Percentiles rank a stretch among this genome's conserved stretches.
Conservation (phyloP, 2,113 vertebrate species). For the Percopsis transmontana region DNA sequence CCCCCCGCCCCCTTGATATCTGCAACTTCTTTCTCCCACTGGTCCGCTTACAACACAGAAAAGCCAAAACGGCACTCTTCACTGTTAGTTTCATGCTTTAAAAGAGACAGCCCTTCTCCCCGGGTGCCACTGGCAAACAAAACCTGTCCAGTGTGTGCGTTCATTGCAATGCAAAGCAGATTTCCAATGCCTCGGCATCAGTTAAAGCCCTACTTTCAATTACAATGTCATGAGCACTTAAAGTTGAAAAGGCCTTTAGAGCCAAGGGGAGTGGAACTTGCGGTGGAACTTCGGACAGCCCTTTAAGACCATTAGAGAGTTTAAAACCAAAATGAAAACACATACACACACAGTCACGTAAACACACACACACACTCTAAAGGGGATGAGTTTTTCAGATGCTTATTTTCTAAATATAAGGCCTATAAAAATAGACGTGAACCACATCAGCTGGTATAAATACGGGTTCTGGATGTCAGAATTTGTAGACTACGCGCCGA, state of each 20-base stretch:
- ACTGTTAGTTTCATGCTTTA: slow-evolving; percentile 58
- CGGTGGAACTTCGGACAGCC: slow-evolving; percentile 49
- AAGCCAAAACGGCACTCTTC: slow-evolving; percentile 58
- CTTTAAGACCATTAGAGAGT: slow-evolving; percentile 55
- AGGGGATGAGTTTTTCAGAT: slow-evolving; percentile 32
- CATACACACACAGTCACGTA: neutral
- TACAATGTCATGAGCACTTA: slow-evolving; percentile 73
- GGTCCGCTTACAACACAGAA: slow-evolving; percentile 30
- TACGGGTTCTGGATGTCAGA: slow-evolving; percentile 50
- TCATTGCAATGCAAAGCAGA: slow-evolving; percentile 75
- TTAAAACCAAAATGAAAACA: slow-evolving; percentile 50
- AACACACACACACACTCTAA: neutral
- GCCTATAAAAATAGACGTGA: slow-evolving; percentile 48
- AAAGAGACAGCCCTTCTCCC: slow-evolving; percentile 49
- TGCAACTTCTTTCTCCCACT: slow-evolving; percentile 32
- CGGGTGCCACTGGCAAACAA: slow-evolving; percentile 62
- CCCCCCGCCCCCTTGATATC: slow-evolving; percentile 1
- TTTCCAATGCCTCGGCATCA: slow-evolving; percentile 65
- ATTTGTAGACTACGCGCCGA: slow-evolving; percentile 31
- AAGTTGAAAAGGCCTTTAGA: slow-evolving; percentile 49
- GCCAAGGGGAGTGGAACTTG: slow-evolving; percentile 61
- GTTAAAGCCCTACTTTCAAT: slow-evolving; percentile 74
- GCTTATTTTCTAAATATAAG: slow-evolving; percentile 50
- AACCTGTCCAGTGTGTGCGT: slow-evolving; percentile 66
- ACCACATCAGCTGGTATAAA: slow-evolving; percentile 44